These are phyloP conservation scores for Bradypodion pumilum DNA, from an alignment of 2,797 vertebrate species.

Conservation along the genomic window DNA sequence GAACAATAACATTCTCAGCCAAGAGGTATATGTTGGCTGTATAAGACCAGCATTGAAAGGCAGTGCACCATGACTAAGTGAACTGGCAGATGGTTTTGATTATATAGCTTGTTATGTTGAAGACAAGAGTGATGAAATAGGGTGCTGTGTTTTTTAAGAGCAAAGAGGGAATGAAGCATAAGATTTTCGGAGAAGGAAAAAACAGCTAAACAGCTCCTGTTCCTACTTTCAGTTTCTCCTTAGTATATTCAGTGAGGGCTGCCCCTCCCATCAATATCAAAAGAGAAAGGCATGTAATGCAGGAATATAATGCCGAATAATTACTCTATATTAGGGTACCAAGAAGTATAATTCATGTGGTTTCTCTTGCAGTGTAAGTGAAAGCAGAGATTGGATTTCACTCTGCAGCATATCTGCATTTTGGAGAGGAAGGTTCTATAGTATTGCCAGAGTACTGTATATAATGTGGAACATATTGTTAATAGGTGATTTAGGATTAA, in stretches of 20 bases:
- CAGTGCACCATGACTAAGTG: slow-evolving; percentile 1
- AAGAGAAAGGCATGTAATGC: neutral
- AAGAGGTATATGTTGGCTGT: neutral
- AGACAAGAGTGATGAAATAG: neutral
- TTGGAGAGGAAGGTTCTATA: neutral
- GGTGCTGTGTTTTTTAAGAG: rapidly evolving
- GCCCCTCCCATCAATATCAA: neutral
- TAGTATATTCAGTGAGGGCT: neutral
- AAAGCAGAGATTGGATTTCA: neutral
- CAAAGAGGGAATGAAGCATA: neutral
- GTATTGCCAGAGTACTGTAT: neutral
- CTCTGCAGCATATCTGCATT: neutral
- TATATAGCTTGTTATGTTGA: neutral
- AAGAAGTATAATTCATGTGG: neutral
- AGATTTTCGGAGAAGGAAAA: neutral
- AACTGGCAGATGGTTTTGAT: neutral
- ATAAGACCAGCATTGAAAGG: neutral
- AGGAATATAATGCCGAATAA: neutral
- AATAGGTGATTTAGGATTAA: neutral
- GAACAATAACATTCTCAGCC: neutral
- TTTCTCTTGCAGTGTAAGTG: neutral
- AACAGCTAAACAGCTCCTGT: neutral
- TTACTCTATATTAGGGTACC: neutral
- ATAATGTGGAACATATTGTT: neutral
- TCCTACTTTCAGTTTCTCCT: neutral